Evolutionary conservation across 1,140 invertebrate species (phyloP).

Genomic region (Pissodes strobi): DNA sequence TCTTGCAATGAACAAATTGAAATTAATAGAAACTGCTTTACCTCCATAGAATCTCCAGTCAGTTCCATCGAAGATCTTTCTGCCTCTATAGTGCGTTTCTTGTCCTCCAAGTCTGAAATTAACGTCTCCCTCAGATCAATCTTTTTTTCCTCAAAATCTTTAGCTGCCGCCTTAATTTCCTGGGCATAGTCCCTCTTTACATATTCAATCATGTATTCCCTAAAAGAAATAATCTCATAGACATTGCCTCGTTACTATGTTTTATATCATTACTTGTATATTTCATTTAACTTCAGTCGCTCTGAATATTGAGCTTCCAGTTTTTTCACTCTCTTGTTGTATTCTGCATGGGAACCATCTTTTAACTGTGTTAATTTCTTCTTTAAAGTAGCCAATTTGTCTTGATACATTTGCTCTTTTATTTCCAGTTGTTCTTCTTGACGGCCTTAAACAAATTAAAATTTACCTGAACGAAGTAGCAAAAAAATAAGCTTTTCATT

Average conservation of each 20-base stretch:
- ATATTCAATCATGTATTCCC: slow-evolving; percentile 81
- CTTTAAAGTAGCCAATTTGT: slow-evolving; percentile 87
- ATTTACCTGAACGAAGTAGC: too few species aligned
- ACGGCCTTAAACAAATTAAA: slow-evolving; percentile 59
- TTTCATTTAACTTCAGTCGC: slow-evolving; percentile 77
- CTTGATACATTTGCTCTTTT: slow-evolving; percentile 94
- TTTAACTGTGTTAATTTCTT: slow-evolving; percentile 88
- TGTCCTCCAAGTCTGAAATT: slow-evolving; percentile 90
- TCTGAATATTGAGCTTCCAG: slow-evolving; percentile 83
- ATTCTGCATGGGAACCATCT: slow-evolving; percentile 86
- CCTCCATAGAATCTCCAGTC: slow-evolving; percentile 84
- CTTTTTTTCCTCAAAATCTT: slow-evolving; percentile 96
- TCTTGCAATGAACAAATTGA: not conserved
- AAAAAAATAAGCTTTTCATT: too few species aligned
- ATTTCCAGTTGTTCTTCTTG: slow-evolving; percentile 82
- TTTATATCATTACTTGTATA: slow-evolving; percentile 65
- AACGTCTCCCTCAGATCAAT: slow-evolving; percentile 89
- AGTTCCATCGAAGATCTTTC: slow-evolving; percentile 83
- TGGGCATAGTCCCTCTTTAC: slow-evolving; percentile 85
- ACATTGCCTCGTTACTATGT: too few species aligned
- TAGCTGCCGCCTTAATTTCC: slow-evolving; percentile 84
- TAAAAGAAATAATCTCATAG: slow-evolving; percentile 47
- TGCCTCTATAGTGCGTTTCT: slow-evolving; percentile 84
- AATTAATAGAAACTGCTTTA: too few species aligned
- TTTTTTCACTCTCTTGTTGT: slow-evolving; percentile 77